These are phyloP conservation scores for Maniola hyperantus DNA, from an alignment of 2,888 invertebrate species.

Conservation along the genomic window DNA sequence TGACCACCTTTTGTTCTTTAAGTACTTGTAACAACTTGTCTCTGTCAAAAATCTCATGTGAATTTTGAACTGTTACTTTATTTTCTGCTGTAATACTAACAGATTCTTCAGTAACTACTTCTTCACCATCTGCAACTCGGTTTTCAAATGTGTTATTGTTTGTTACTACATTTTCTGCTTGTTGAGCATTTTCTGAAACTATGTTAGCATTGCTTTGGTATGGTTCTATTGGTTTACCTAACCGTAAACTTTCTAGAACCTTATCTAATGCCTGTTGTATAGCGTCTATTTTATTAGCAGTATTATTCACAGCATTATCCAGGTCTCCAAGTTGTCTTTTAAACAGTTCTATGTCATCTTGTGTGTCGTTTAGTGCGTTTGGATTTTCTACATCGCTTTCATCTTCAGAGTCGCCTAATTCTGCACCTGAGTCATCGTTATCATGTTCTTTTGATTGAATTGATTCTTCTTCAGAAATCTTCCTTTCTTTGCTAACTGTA, in stretches of 20 bases:
- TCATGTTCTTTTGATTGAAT: constrained; percentile 37
- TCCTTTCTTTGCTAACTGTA: constrained; percentile 66
- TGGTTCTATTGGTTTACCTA: constrained; percentile 63
- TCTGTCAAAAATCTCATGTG: constrained; percentile 84
- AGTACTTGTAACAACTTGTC: constrained; percentile 88
- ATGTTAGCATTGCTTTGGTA: constrained; percentile 41
- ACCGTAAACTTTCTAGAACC: constrained; percentile 63
- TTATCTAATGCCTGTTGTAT: constrained; percentile 79
- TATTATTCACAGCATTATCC: constrained; percentile 77
- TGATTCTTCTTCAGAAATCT: constrained; percentile 65
- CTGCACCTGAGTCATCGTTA: constrained; percentile 54
- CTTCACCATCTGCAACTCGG: constrained; percentile 22
- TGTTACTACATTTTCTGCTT: constrained; percentile 29
- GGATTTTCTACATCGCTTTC: constrained; percentile 46
- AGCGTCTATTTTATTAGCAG: constrained; percentile 79
- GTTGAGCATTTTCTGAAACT: constrained; percentile 19
- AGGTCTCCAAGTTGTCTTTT: constrained; percentile 78
- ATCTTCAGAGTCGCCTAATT: constrained; percentile 57
- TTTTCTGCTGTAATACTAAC: constrained; percentile 34
- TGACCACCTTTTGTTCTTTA: constrained; percentile 76
- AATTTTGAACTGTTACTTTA: constrained; percentile 66
- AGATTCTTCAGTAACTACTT: background rate
- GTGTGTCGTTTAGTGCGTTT: constrained; percentile 55
- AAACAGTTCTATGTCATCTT: constrained; percentile 73
- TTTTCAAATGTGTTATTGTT: constrained; percentile 31